Evolutionary conservation across 1,140 invertebrate genomes (phyloP).

Genomic region (Periplaneta americana): DNA sequence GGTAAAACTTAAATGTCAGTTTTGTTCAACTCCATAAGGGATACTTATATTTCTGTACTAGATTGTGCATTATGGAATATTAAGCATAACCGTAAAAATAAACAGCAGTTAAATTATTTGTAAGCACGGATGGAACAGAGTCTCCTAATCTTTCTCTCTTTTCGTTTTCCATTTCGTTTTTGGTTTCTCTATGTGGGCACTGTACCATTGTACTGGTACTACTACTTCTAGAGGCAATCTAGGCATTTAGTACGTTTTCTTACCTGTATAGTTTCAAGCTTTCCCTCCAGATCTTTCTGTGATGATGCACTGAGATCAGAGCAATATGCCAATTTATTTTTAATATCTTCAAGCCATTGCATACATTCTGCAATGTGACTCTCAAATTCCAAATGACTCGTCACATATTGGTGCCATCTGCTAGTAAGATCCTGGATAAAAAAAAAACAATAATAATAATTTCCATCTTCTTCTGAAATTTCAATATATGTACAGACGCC

Average conservation of each 20-base stretch:
- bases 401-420: slow-evolving; percentile 89
- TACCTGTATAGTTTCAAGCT: slow-evolving; percentile 67
- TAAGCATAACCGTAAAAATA: too few relatives aligned
- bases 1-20: too few relatives aligned
- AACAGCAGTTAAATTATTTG: too few relatives aligned
- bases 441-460: not conserved
- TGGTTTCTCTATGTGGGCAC: too few relatives aligned
- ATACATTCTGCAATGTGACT: slow-evolving; percentile 71
- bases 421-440: slow-evolving; percentile 63
- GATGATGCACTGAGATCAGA: slow-evolving; percentile 73
- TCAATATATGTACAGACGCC: not conserved
- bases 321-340: slow-evolving; percentile 78
- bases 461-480: not conserved
- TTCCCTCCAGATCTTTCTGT: slow-evolving; percentile 79
- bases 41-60: too few relatives aligned
- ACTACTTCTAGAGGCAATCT: too few relatives aligned
- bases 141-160: too few relatives aligned
- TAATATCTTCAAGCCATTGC: slow-evolving; percentile 79
- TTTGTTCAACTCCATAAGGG: too few relatives aligned
- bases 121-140: too few relatives aligned
- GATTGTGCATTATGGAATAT: too few relatives aligned
- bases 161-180: too few relatives aligned
- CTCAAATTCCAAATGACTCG: slow-evolving; percentile 83
- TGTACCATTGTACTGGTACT: too few relatives aligned
- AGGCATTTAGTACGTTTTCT: not conserved